phyloP scores from a whole-genome alignment of 2,113 vertebrate genomes.

The Phodopus roborovskii region DNA sequence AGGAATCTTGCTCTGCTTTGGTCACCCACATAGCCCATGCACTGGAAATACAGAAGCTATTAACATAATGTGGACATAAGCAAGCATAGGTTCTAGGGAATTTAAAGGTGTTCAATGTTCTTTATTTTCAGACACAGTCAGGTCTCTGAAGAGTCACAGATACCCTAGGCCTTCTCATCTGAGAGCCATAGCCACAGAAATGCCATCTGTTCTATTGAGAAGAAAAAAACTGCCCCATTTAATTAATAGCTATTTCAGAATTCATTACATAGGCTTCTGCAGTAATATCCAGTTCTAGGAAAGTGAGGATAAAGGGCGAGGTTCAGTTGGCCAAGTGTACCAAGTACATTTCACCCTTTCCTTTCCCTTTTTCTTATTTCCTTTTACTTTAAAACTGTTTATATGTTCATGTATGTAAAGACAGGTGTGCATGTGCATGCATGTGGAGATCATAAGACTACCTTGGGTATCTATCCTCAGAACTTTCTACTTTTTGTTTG shows the following conservation, averaged over 20 bases:
- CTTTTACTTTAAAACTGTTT: neutral
- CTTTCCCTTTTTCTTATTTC: neutral
- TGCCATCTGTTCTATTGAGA: conserved; percentile 3
- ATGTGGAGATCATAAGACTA: neutral
- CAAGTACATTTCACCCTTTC: neutral
- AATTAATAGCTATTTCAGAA: neutral
- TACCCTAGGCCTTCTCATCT: neutral
- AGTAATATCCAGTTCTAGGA: neutral
- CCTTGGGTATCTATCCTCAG: neutral
- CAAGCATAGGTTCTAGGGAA: neutral
- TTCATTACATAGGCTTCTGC: neutral
- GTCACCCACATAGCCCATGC: neutral
- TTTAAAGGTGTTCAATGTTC: neutral
- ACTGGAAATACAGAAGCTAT: neutral
- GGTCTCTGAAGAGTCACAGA: neutral
- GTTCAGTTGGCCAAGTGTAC: neutral
- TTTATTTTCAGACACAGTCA: neutral
- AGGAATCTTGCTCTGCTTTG: neutral
- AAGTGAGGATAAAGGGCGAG: neutral
- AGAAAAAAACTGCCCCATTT: neutral
- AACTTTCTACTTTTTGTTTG: neutral
- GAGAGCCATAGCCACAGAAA: neutral
- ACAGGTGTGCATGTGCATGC: neutral
- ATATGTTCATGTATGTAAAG: neutral
- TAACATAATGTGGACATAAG: neutral